Evolutionary conservation across 2,797 vertebrate species (phyloP).

Genomic region (Chloroceryle inda): DNA sequence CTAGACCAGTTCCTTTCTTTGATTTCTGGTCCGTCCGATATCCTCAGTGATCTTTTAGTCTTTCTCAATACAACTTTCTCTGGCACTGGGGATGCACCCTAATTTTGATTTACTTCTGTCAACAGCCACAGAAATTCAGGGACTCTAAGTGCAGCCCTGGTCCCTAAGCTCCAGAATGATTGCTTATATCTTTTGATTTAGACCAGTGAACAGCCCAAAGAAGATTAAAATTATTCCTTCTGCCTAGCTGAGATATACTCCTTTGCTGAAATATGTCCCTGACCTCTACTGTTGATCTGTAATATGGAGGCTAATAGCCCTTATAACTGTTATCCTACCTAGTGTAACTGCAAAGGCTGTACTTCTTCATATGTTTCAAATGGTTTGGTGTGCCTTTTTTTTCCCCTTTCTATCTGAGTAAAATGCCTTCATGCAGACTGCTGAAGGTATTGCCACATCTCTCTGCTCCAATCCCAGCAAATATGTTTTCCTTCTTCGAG

Average conservation of each 20-base stretch:
- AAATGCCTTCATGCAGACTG: not conserved
- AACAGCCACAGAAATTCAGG: not conserved
- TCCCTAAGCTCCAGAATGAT: not conserved
- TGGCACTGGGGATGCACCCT: not conserved
- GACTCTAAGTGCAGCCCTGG: not conserved
- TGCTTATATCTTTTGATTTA: constrained; percentile 34
- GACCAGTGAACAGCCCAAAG: not conserved
- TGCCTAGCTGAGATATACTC: not conserved
- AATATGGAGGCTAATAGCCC: not conserved
- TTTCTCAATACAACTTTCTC: not conserved
- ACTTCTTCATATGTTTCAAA: not conserved
- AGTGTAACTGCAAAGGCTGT: not conserved
- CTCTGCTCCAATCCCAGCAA: not conserved
- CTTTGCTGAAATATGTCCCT: constrained; percentile 18
- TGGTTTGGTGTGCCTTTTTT: not conserved
- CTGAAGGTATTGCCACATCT: not conserved
- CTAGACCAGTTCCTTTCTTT: not conserved
- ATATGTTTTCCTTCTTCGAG: not conserved
- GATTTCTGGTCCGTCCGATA: not conserved
- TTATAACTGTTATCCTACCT: not conserved
- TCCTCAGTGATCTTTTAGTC: not conserved
- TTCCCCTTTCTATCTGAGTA: not conserved
- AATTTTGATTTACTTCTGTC: constrained; percentile 9
- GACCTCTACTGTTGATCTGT: not conserved
- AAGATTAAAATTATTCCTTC: constrained; percentile 44